Percentiles rank a stretch among this genome's conserved stretches.
Evolutionary conservation across 2,797 vertebrate species (phyloP).

Genomic region (Harpagifer antarcticus): DNA sequence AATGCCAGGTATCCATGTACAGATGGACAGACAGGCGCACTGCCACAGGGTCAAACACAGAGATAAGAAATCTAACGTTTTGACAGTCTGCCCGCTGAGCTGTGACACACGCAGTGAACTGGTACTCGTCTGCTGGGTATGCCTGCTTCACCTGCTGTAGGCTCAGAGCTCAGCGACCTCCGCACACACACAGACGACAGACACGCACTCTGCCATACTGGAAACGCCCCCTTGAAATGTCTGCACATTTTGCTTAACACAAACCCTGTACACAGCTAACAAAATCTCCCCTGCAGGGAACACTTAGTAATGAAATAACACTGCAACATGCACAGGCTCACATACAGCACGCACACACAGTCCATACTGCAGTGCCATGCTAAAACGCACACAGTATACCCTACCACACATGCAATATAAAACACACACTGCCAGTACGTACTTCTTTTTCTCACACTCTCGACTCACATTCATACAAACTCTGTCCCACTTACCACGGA

Average conservation of each 20-base stretch:
- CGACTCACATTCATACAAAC: slow-evolving; percentile 39
- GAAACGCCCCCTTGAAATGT: slow-evolving; percentile 61
- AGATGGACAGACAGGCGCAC: slow-evolving; percentile 45
- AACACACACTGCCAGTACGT: slow-evolving; percentile 31
- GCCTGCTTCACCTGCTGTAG: slow-evolving; percentile 63
- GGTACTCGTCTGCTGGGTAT: slow-evolving; percentile 46
- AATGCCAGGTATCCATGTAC: slow-evolving; percentile 34
- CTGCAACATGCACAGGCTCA: slow-evolving; percentile 51
- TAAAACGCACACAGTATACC: slow-evolving; percentile 10
- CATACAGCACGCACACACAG: slow-evolving; percentile 34
- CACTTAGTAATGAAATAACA: slow-evolving; percentile 40
- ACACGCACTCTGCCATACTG: slow-evolving; percentile 40
- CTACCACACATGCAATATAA: slow-evolving; percentile 34
- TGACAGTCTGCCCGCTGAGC: slow-evolving; percentile 59
- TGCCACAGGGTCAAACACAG: slow-evolving; percentile 56
- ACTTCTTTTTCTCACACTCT: slow-evolving; percentile 28
- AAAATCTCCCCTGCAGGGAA: slow-evolving; percentile 38
- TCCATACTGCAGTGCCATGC: slow-evolving; percentile 59
- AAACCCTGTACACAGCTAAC: slow-evolving; percentile 31
- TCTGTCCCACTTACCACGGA: slow-evolving; percentile 88
- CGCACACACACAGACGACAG: slow-evolving; percentile 19
- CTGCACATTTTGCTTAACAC: slow-evolving; percentile 21
- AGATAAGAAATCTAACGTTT: slow-evolving; percentile 64
- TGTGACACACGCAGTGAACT: slow-evolving; percentile 53
- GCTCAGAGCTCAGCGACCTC: slow-evolving; percentile 49